Base-by-base conservation (phyloP, 1,140 invertebrate species). In the Drosophila mauritiana region DNA sequence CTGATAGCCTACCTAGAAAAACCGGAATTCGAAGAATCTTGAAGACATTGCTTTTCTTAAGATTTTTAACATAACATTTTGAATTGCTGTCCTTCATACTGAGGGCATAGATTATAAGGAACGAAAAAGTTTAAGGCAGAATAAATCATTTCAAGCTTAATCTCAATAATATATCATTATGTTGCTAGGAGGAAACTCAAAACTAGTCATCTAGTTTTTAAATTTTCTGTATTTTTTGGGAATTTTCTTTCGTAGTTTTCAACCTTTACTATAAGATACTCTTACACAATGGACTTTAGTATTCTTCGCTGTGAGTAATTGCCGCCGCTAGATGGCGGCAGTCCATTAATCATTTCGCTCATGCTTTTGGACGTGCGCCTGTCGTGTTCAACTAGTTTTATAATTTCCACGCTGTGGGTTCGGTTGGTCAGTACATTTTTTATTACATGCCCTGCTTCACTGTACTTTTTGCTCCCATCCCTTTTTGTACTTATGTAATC, bases 361-460 rank as follows among this genome's bases (percentile, higher is more conserved):
- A 25, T 67, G 53, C 42, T 88, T 55, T 63, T 51, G 74, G 78
- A 86, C 81, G 80, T 82, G 68, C 73, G 61, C 69, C 69, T 64
- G 83, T 88, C 82, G 82, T 82, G 82, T 82, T 88, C 63, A 88
- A 86, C 82, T 86, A 86, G 78, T 86, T 88, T 86, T 59, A 88
- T 86, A 82, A 78, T 82, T 82, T 88, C 88, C 69, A 78, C 69
- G 57, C 83, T 75, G 37, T 48, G 15, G 43, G 39, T 55, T 52
- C 27, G 51, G 20, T 56, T 53, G 57, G 34, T 78, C 59, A 65
- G 78, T 82, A 75, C 57, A 82, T 85, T 64, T 88, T 79, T 85
- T 76, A 68, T 59, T 51, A 74, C 42, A 25, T 31, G 31, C 48
- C 36, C 31, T 55, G 37, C 36, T 37, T 34, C 6, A 36, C 10